Evolutionary conservation across 2,113 vertebrate genomes (phyloP).

Genomic region (Callaeas wilsoni): DNA sequence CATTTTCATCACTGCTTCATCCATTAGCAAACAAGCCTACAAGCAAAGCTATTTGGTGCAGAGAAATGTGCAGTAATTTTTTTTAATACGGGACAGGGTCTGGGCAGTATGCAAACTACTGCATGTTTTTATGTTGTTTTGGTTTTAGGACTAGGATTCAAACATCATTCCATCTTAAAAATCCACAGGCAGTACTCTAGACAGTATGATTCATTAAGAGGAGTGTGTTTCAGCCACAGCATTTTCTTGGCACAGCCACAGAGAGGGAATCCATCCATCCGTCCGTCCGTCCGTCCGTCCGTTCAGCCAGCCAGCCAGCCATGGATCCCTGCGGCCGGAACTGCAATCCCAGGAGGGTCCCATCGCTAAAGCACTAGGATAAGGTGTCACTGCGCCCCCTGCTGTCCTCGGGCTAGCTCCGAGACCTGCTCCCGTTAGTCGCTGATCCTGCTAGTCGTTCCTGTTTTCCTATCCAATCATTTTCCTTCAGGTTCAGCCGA

Average conservation of each 20-base stretch:
- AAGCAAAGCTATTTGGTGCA: neutral
- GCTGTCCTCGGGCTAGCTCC: neutral
- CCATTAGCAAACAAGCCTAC: neutral
- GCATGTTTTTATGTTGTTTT: neutral
- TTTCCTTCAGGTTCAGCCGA: neutral
- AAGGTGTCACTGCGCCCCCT: slow-evolving; percentile 39
- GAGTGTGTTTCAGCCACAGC: neutral
- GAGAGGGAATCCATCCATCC: neutral
- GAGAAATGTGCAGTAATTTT: neutral
- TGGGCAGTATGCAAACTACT: neutral
- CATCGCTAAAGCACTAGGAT: neutral
- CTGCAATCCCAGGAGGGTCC: neutral
- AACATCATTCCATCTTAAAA: neutral
- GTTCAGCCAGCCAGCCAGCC: neutral
- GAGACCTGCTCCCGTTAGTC: fast-evolving
- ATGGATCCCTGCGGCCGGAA: neutral
- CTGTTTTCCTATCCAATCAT: too few relatives aligned
- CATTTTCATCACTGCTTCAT: neutral
- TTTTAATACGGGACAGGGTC: neutral
- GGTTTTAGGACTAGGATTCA: neutral
- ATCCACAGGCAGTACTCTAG: neutral
- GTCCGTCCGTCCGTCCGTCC: too few relatives aligned
- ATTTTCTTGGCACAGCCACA: neutral
- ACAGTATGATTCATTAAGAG: neutral
- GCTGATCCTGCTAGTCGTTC: fast-evolving